phyloP scores from a whole-genome alignment of 2,888 invertebrate species.

The Eumerus sabulonum region DNA sequence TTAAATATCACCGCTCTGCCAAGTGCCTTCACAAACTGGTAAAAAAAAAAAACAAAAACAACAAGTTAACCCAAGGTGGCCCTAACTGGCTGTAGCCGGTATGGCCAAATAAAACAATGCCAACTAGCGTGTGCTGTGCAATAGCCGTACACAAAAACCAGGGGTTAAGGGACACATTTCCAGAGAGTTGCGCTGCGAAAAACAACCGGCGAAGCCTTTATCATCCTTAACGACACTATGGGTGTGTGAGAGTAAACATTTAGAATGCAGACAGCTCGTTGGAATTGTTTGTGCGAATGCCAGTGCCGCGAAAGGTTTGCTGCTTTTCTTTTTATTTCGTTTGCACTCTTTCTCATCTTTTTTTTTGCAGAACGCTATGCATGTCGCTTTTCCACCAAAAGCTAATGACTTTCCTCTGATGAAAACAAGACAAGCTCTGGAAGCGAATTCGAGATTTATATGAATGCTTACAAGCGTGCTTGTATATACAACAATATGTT shows the following conservation, averaged over 20 bases:
- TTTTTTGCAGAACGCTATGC: too few relatives aligned
- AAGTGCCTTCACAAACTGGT: too few relatives aligned
- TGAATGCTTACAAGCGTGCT: too few relatives aligned
- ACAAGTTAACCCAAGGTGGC: too few relatives aligned
- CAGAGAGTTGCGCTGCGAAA: neutral
- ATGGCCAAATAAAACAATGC: conserved; percentile 23
- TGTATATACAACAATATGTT: too few relatives aligned
- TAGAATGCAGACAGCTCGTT: neutral
- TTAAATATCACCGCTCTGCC: too few relatives aligned
- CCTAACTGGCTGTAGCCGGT: conserved; percentile 15
- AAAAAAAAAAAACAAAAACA: neutral
- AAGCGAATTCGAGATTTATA: too few relatives aligned
- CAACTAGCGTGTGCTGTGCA: conserved; percentile 10
- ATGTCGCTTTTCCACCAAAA: too few relatives aligned
- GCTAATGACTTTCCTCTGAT: neutral
- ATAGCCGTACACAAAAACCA: conserved; percentile 25
- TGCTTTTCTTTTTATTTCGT: too few relatives aligned
- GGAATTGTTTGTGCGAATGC: neutral
- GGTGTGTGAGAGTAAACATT: conserved; percentile 1
- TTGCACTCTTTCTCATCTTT: too few relatives aligned
- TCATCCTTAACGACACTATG: conserved; percentile 6
- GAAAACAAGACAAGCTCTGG: too few relatives aligned
- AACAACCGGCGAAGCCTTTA: neutral
- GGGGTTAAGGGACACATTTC: conserved; percentile 15
- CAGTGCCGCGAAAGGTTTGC: too few relatives aligned